Base-by-base conservation (phyloP, 2,888 invertebrate genomes). In the Acronicta leporina region DNA sequence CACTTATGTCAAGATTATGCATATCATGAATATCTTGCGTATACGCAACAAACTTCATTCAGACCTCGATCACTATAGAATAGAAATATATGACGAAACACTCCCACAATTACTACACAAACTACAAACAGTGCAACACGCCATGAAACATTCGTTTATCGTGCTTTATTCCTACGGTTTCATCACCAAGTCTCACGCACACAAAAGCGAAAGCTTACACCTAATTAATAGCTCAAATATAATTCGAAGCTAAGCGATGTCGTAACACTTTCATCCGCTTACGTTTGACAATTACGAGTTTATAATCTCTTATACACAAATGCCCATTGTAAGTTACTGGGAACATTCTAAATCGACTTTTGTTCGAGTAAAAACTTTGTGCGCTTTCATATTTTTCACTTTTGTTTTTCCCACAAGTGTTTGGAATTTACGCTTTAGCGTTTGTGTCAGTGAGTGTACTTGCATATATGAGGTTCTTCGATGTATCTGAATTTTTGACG, bases 261-360 rank as follows among this genome's bases (percentile, higher is more conserved):
- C 84, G 90, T 86, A 90, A 91, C 82, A 82, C 87, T 88, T 87
- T 90, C 87, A 79, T 87, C 77, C 65, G 55, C 79, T 78, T 78
- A 75, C 74, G 73, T 73, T 75, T 80, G 77, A 76, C 63, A 75
- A 75, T 76, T 75, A 75, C 73, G 67, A 64, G 51, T 71, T 55
- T 67, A 63, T 77, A 75, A 75, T 78, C 75, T 64, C 56, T 47
- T 67, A 64, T 42, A 66, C 58, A 72, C 71, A 74, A 79, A 64
- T 63, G 45, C 25, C 63, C 52, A 80, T 79, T 80, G 75, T 75
- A 41, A 50, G 65, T 61, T 52, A 68, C 66, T 75, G 79, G 72
- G 80, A 79, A 80, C 64, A 49, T 62, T 66, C 57, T 63, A 68
- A 66, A 75, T 61, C 61, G 69, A 75, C 77, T 75, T 79, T 78